These are phyloP conservation scores for Ahaetulla prasina DNA, from an alignment of 2,113 vertebrate species.

Conservation along the genomic window DNA sequence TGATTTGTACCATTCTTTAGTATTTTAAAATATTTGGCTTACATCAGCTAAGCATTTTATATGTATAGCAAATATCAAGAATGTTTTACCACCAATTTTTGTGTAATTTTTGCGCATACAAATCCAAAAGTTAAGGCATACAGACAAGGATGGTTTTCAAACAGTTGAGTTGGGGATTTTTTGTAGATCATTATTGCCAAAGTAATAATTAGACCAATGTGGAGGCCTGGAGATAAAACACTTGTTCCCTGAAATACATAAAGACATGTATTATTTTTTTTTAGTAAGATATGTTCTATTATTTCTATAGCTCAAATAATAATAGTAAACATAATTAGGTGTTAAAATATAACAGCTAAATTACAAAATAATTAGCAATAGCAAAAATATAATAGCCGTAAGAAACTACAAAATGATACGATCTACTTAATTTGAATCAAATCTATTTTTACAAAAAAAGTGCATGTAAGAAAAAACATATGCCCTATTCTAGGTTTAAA, in stretches of 20 bases:
- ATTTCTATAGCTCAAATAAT: background rate
- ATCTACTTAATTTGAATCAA: background rate
- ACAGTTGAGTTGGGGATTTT: conserved; percentile 87
- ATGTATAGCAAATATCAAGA: conserved; percentile 6
- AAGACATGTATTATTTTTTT: background rate
- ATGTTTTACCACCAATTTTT: conserved; percentile 89
- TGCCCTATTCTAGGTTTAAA: background rate
- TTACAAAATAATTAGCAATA: background rate
- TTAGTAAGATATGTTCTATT: background rate
- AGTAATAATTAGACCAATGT: conserved; percentile 85
- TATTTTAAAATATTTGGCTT: background rate
- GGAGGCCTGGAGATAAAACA: conserved; percentile 88
- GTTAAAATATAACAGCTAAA: background rate
- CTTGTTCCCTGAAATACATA: conserved; percentile 85
- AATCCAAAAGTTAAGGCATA: conserved; percentile 91
- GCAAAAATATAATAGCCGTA: background rate
- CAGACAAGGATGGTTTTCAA: conserved; percentile 90
- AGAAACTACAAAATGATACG: background rate
- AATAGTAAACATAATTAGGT: background rate
- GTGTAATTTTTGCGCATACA: conserved; percentile 91
- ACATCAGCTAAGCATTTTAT: background rate
- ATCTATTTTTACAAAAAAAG: background rate
- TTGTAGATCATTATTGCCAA: conserved; percentile 93
- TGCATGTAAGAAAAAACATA: background rate
- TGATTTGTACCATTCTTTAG: background rate